Percentiles rank a stretch among this genome's conserved stretches.
These are phyloP conservation scores for Tribolium madens DNA, from an alignment of 1,140 invertebrate species.

Conservation along the genomic window DNA sequence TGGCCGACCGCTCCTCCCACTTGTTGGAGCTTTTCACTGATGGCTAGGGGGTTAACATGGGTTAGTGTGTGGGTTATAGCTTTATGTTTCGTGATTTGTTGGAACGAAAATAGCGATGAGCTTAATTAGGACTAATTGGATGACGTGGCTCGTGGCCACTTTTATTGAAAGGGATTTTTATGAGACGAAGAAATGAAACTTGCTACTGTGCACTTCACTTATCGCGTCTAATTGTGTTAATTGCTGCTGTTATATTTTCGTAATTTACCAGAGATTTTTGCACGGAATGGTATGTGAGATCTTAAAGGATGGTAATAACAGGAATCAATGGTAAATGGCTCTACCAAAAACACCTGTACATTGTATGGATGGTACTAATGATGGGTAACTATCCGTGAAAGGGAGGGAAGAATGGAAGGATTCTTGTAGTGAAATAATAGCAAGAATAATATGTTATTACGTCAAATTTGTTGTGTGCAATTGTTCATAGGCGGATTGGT, in stretches of 20 bases:
- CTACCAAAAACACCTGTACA: too few species aligned
- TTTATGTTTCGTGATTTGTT: constrained; percentile 16
- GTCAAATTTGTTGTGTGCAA: too few species aligned
- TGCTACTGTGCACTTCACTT: neutral
- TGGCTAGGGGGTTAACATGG: neutral
- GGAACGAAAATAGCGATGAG: constrained; percentile 13
- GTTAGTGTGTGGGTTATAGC: constrained; percentile 7
- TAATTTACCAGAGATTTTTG: neutral
- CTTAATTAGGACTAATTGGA: constrained; percentile 20
- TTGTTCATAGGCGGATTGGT: too few species aligned
- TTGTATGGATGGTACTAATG: neutral
- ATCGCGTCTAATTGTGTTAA: neutral
- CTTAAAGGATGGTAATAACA: neutral
- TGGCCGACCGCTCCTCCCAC: constrained; percentile 37
- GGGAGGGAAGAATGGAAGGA: too few species aligned
- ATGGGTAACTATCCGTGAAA: neutral
- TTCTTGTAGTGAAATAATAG: too few species aligned
- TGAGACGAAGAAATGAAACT: neutral
- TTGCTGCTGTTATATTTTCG: neutral
- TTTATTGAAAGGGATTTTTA: constrained; percentile 12
- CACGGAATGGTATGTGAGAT: neutral
- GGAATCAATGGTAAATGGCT: neutral
- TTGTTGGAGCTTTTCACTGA: constrained; percentile 24
- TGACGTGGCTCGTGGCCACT: constrained; percentile 16
- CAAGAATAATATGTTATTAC: too few species aligned